These are phyloP conservation scores for Leucophenga maculata DNA, from an alignment of 2,888 invertebrate species.

Conservation along the genomic window DNA sequence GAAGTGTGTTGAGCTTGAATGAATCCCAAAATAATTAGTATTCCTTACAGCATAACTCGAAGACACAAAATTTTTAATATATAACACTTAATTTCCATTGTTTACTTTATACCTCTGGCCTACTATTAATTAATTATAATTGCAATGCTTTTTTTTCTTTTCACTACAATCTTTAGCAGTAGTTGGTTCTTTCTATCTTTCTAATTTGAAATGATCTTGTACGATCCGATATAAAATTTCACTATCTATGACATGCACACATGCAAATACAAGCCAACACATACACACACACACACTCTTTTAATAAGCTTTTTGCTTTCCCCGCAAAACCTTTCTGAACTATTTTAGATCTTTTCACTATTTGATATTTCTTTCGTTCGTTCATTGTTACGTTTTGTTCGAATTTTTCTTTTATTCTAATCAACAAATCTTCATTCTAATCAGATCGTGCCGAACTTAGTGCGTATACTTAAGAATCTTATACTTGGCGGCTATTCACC, in stretches of 20 bases:
- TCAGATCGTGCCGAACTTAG: conserved; percentile 98
- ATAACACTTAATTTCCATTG: too few species aligned
- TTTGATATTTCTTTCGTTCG: conserved; percentile 6
- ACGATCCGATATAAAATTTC: not conserved
- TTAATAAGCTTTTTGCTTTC: not conserved
- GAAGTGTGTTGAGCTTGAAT: too few species aligned
- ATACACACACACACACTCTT: not conserved
- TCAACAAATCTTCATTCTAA: not conserved
- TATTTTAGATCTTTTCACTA: not conserved
- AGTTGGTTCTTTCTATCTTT: not conserved
- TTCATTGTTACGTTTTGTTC: conserved; percentile 21
- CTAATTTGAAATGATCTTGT: not conserved
- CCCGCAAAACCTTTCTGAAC: conserved; percentile 27
- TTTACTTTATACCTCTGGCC: too few species aligned
- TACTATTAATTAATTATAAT: too few species aligned
- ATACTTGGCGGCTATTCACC: conserved; percentile 99
- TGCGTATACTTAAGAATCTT: conserved; percentile 97
- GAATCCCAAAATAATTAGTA: too few species aligned
- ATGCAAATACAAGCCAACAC: not conserved
- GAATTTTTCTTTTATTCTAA: not conserved
- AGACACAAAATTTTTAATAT: too few species aligned
- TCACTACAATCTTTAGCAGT: too few species aligned
- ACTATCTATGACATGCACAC: not conserved
- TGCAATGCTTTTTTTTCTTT: not conserved
- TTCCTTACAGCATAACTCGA: too few species aligned